phyloP scores from a whole-genome alignment of 2,888 invertebrate genomes.

The Hypomecis punctinalis region DNA sequence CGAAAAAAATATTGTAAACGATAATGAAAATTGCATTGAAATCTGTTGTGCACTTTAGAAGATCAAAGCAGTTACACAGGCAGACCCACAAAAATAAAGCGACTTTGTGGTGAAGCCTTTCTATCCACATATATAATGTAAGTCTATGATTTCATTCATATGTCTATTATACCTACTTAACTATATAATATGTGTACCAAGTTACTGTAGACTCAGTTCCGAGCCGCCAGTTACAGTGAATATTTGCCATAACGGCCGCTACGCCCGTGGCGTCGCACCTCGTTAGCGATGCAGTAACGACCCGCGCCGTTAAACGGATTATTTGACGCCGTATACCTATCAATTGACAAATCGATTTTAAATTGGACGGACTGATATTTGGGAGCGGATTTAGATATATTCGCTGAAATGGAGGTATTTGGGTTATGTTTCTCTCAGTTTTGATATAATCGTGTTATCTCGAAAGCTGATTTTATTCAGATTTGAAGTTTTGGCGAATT shows the following conservation, averaged over 20 bases:
- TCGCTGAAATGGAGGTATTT: not conserved
- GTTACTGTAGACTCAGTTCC: not conserved
- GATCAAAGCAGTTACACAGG: no score
- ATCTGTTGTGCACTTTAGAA: no score
- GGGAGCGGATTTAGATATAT: not conserved
- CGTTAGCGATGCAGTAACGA: conserved; percentile 49
- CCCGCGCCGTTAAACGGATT: conserved; percentile 48
- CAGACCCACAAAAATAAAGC: no score
- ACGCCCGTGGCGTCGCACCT: conserved; percentile 31
- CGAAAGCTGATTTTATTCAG: no score
- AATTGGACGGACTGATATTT: conserved; percentile 22
- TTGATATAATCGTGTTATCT: no score
- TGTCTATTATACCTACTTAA: no score
- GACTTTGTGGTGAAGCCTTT: no score
- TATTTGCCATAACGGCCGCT: conserved; percentile 24
- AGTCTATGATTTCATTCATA: no score
- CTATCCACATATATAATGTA: no score
- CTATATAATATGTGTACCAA: not conserved
- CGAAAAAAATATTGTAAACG: no score
- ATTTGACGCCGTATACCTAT: conserved; percentile 36
- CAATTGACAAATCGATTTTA: conserved; percentile 24
- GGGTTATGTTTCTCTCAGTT: not conserved
- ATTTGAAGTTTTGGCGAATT: no score
- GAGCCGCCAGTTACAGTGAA: conserved; percentile 1
- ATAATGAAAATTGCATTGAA: no score